A percentile compares a stretch with the other conserved stretches of the same genome.
Evolutionary conservation across 2,888 invertebrate species (phyloP).

Genomic region (Caenorhabditis sinica): DNA sequence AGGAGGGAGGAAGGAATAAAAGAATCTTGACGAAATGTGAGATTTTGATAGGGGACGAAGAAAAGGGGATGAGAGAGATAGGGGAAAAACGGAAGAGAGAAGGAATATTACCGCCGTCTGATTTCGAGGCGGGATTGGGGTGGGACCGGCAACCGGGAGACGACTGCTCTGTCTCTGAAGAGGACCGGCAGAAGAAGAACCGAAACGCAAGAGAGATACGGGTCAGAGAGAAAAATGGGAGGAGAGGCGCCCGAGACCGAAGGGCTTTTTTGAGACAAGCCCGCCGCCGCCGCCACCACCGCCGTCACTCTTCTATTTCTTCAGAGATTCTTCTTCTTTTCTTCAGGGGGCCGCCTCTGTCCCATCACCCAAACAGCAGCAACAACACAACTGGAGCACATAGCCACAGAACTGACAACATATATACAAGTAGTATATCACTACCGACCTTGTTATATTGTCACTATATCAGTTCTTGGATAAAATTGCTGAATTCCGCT

Average conservation of each 20-base stretch:
- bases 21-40: slow-evolving; percentile 11
- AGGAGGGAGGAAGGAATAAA: slow-evolving; percentile 30
- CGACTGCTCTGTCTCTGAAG: slow-evolving; percentile 39
- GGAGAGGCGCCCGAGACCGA: slow-evolving; percentile 60
- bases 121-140: slow-evolving; percentile 65
- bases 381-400: slow-evolving; percentile 59
- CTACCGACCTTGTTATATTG: slow-evolving; percentile 13
- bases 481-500: background rate
- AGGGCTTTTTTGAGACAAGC: slow-evolving; percentile 65
- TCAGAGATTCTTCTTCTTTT: slow-evolving; percentile 60
- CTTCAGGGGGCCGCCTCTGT: slow-evolving; percentile 31
- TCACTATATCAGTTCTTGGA: background rate
- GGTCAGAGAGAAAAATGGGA: slow-evolving; percentile 63
- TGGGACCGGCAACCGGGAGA: slow-evolving; percentile 36
- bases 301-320: slow-evolving; percentile 58
- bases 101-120: slow-evolving; percentile 62
- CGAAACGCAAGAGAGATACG: slow-evolving; percentile 61
- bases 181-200: slow-evolving; percentile 32
- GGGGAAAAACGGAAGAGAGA: slow-evolving; percentile 9
- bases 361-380: slow-evolving; percentile 64
- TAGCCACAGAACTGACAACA: slow-evolving; percentile 53
- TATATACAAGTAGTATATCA: slow-evolving; percentile 28
- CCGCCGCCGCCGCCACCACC: slow-evolving; percentile 56
- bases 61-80: background rate
- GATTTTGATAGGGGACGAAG: slow-evolving; percentile 27